Evolutionary conservation across 2,888 invertebrate species (phyloP).

Genomic region (Gandaritis pyraliata): DNA sequence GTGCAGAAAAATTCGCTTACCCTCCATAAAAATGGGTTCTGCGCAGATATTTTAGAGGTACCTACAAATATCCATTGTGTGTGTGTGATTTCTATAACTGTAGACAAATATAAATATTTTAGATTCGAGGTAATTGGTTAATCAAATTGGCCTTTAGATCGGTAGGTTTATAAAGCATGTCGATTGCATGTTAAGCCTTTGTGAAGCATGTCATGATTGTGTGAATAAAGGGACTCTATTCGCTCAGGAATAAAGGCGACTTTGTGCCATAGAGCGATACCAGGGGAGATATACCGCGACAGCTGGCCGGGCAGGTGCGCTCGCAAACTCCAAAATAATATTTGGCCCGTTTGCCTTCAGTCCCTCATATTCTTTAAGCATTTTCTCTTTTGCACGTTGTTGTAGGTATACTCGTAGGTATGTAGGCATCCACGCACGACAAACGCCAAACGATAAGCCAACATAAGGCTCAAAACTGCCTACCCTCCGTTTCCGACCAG

Average conservation of each 20-base stretch:
- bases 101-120: no score
- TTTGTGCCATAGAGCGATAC: slow-evolving; percentile 55
- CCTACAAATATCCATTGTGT: no score
- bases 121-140: slow-evolving; percentile 1
- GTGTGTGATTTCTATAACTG: no score
- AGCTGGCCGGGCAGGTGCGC: slow-evolving; percentile 74
- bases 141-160: slow-evolving; percentile 27
- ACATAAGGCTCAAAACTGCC: slow-evolving; percentile 33
- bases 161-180: slow-evolving; percentile 33
- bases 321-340: slow-evolving; percentile 48
- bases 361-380: slow-evolving; percentile 31
- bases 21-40: no score
- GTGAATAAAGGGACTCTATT: slow-evolving; percentile 44
- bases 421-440: slow-evolving; percentile 8
- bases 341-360: slow-evolving; percentile 35
- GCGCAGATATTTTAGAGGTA: no score
- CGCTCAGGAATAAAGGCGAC: slow-evolving; percentile 50
- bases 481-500: slow-evolving; percentile 39
- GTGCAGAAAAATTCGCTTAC: no score
- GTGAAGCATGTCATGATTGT: slow-evolving; percentile 42
- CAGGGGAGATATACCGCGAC: slow-evolving; percentile 68
- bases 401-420: background rate
- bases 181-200: slow-evolving; percentile 43
- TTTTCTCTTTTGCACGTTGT: slow-evolving; percentile 32
- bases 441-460: slow-evolving; percentile 22